Evolutionary conservation across 1,140 invertebrate species (phyloP), one percentile per base, ranked within the genome.

Genomic region (Archegozetes longisetosus): DNA sequence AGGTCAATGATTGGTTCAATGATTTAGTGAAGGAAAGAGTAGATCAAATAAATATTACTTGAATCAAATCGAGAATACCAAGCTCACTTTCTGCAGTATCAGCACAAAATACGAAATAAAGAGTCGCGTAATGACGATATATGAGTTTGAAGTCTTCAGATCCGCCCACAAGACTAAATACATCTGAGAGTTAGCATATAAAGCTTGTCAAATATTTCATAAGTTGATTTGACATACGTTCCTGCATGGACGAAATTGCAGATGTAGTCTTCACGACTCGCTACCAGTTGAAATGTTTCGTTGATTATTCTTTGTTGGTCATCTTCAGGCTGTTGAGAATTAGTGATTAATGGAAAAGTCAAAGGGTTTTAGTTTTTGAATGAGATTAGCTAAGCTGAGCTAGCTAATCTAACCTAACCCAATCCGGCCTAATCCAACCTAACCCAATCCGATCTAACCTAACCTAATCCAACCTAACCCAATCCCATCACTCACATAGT

Each of bases 71-170:
- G 59, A 99, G 76, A 67, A 99, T 99, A 25, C 95, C 96, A 9
- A 99, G 76, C 74, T 99, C 95, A 72, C 92, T 97, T 75, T 99
- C 96, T 0, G 91, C 97, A 1, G 91, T 96, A 75, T 99, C 96
- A 1, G 99, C 95, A 76, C 95, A 98, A 73, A 99, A 99, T 0
- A 98, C 94, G 78, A 99, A 98, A 73, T 98, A 99, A 14, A 99
- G 72, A 0, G 96, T 99, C 1, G 96, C 96, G 76, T 99, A 99
- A 69, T 98, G 96, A 48, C 96, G 79, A 72, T 98, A 99, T 62
- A 99, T 98, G 20, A 99, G 70, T 73, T 96, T 97, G 71, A 93
- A 98, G 73, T 98, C 95, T 24, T 50, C 49, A 3, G 92, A 92
- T 6, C 93, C 94, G 53, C 93, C 95, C 66, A 95, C 95, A 48